Evolutionary conservation across 92 coral and sea anemone species (phyloP).

Genomic region (Virgularia gustaviana): DNA sequence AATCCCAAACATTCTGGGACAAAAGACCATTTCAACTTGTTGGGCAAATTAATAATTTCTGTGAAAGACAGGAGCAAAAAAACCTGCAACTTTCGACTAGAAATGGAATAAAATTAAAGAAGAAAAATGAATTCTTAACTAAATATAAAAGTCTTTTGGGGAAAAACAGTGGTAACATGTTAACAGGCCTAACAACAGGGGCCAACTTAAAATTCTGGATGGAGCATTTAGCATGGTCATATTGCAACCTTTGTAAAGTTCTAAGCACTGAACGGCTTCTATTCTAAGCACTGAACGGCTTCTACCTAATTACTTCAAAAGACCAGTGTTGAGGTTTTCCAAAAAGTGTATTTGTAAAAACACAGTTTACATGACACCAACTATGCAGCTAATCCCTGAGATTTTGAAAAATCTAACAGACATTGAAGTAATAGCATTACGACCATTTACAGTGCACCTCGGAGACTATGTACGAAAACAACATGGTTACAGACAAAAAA

Average conservation of each 20-base stretch:
- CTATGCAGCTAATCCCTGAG: background rate
- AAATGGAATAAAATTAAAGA: background rate
- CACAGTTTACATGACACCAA: background rate
- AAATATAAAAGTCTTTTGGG: background rate
- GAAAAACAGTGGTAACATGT: too few relatives aligned
- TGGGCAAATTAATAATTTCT: background rate
- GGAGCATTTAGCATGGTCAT: constrained; percentile 1
- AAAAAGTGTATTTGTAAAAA: background rate
- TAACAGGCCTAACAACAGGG: background rate
- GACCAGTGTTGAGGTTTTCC: background rate
- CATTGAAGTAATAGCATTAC: background rate
- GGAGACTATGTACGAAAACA: constrained; percentile 12
- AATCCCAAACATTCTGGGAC: background rate
- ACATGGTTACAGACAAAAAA: constrained; percentile 32
- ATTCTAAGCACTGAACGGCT: too few relatives aligned
- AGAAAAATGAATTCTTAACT: background rate
- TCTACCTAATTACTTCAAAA: background rate
- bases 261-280: background rate
- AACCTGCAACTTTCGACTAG: background rate
- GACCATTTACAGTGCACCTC: constrained; percentile 30
- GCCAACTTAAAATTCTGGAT: background rate
- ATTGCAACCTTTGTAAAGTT: background rate
- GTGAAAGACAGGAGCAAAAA: background rate
- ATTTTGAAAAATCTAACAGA: background rate
- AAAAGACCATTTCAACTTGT: background rate